Evolutionary conservation across 2,888 invertebrate species (phyloP).

Genomic region (Ectropis crepuscularia): DNA sequence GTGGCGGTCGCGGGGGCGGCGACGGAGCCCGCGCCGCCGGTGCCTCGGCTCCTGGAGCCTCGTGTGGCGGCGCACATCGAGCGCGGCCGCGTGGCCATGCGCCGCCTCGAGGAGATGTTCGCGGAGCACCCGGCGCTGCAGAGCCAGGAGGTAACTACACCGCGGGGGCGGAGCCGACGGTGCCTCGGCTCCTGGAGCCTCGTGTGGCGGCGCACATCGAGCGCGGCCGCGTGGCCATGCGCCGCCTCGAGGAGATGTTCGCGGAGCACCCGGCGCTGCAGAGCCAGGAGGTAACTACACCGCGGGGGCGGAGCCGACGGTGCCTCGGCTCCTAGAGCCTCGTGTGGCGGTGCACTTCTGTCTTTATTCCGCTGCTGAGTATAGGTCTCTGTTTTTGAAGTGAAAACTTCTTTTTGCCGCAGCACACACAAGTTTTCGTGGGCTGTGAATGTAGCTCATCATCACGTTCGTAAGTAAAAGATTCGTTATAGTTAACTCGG

Average conservation of each 20-base stretch:
- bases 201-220: slow-evolving; percentile 91
- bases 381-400: no score
- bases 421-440: no score
- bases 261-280: slow-evolving; percentile 90
- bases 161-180: no score
- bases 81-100: slow-evolving; percentile 90
- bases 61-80: slow-evolving; percentile 91
- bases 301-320: no score
- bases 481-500: no score
- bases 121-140: slow-evolving; percentile 90
- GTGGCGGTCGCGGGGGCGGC: slow-evolving; percentile 15
- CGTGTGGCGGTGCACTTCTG: no score
- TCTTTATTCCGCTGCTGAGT: no score
- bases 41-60: slow-evolving; percentile 81
- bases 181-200: slow-evolving; percentile 50
- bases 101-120: slow-evolving; percentile 91
- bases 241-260: slow-evolving; percentile 91
- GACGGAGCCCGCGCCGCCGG: slow-evolving; percentile 34
- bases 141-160: slow-evolving; percentile 86
- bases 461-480: no score
- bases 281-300: slow-evolving; percentile 86
- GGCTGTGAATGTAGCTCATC: no score
- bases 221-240: slow-evolving; percentile 90
- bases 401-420: no score
- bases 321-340: no score